Evolutionary conservation across 2,113 vertebrate species (phyloP).

Genomic region (Pampusana beccarii): DNA sequence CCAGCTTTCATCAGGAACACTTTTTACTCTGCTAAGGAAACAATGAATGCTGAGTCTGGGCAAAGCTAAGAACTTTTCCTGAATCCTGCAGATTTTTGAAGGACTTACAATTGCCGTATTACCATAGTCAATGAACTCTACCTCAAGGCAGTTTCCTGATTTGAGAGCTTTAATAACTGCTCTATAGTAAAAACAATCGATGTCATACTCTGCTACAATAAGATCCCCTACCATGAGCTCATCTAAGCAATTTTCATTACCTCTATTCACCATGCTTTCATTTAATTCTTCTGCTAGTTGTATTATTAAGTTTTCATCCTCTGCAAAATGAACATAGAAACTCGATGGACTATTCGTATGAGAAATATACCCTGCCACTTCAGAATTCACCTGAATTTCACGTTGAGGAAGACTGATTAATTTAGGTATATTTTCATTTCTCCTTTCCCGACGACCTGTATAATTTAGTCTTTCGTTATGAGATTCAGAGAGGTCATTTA

Average conservation of each 20-base stretch:
- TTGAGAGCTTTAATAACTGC: conserved; percentile 74
- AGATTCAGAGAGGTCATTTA: neutral
- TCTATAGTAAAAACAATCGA: conserved; percentile 79
- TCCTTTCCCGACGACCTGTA: neutral
- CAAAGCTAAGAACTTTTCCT: conserved; percentile 69
- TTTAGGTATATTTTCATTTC: conserved; percentile 20
- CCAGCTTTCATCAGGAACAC: conserved; percentile 37
- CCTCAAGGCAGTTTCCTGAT: conserved; percentile 49
- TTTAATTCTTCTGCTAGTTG: conserved; percentile 79
- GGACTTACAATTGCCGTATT: conserved; percentile 72
- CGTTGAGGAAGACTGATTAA: conserved; percentile 68
- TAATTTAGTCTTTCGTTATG: neutral
- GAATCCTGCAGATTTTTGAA: conserved; percentile 75
- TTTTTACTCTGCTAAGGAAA: conserved; percentile 68
- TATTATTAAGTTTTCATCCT: conserved; percentile 77
- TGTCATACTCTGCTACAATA: conserved; percentile 72
- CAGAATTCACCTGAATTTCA: conserved; percentile 65
- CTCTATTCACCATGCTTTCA: conserved; percentile 6
- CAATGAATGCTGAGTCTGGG: conserved; percentile 80
- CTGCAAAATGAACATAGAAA: conserved; percentile 84
- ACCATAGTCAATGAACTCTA: conserved; percentile 91
- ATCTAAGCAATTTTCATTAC: neutral
- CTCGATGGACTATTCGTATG: conserved; percentile 61
- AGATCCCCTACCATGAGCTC: conserved; percentile 69
- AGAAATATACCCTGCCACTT: conserved; percentile 75